phyloP scores from a whole-genome alignment of 2,888 invertebrate species.

The Drosophila siamana region DNA sequence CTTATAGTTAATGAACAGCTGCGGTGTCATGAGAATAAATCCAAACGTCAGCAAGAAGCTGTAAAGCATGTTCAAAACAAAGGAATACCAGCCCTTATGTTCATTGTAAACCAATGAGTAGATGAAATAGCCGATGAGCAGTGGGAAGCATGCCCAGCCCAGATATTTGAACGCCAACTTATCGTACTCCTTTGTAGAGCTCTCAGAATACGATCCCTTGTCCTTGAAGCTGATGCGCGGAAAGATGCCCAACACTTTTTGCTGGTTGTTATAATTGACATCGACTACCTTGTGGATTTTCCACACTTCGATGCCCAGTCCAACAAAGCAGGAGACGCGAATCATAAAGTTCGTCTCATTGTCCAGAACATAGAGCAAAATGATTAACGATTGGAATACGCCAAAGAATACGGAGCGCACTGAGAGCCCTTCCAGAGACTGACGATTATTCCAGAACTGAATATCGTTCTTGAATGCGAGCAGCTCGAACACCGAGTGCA shows the following conservation, averaged over 20 bases:
- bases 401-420: conserved; percentile 99
- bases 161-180: conserved; percentile 98
- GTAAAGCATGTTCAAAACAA: conserved; percentile 97
- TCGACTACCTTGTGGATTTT: conserved; percentile 99
- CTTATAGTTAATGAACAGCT: conserved; percentile 99
- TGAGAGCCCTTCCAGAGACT: conserved; percentile 98
- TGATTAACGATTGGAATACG: conserved; percentile 98
- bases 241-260: conserved; percentile 91
- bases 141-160: conserved; percentile 97
- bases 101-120: conserved; percentile 98
- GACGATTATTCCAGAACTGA: conserved; percentile 99
- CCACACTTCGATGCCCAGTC: conserved; percentile 98
- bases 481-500: conserved; percentile 99
- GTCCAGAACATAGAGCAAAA: conserved; percentile 97
- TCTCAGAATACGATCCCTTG: conserved; percentile 98
- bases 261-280: conserved; percentile 91
- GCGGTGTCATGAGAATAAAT: conserved; percentile 99
- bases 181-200: conserved; percentile 97
- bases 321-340: conserved; percentile 96
- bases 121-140: conserved; percentile 95
- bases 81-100: conserved; percentile 99
- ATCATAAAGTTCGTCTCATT: conserved; percentile 99
- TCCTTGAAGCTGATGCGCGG: conserved; percentile 94
- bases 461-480: conserved; percentile 99
- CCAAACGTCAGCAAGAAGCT: conserved; percentile 99